Base-by-base conservation (phyloP, 1,140 invertebrate species). In the Cydia pomonella region DNA sequence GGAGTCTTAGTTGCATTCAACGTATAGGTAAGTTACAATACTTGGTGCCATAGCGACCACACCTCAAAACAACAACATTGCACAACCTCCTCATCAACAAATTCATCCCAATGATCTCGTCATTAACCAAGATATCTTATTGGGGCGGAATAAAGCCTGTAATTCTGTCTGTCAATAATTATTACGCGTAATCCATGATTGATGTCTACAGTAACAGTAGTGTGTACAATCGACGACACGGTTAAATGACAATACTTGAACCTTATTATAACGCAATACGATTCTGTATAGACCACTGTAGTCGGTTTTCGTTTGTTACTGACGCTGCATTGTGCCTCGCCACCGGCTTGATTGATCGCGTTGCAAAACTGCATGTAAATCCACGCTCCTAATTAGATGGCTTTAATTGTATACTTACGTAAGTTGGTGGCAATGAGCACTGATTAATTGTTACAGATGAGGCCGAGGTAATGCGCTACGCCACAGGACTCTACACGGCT, bases 181-280 rank as follows among this genome's bases (percentile, higher is more conserved):
- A 90, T 91, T 89, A 92, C 82, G 80, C 77, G 82, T 89, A 88
- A 89, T 88, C 82, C 80, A 76, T 88, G 88, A 90, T 90, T 90
- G 87, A 90, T 90, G 86, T 21, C 16, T 59, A 59, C n/a, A 84
- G 79, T 81, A 87, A 88, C 88, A 86, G 88, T 87, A 90, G 88
- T 79, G 78, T 89, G 88, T 16, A 44, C 41, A 6, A 23, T 23
- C 53, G 21, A 10, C 21, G 18, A 23, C 18, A 59, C 18, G 23
- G 9, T 23, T 59, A 1, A 59, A 21, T 21, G 2, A 0, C 21
- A 2, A 21, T 23, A 23, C 21, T 0, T 23, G 29, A 23, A 44
- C 21, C 29, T 18, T 27, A n/a, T 18, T 41, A n/a, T 41, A 23
- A 38, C 12, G 47, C 2, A 7, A 23, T 59, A 59, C 16, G 21